A percentile compares a stretch with the other conserved stretches of the same genome.
Evolutionary conservation across 1,140 invertebrate genomes (phyloP).

Genomic region (Drosophila pseudoobscura): DNA sequence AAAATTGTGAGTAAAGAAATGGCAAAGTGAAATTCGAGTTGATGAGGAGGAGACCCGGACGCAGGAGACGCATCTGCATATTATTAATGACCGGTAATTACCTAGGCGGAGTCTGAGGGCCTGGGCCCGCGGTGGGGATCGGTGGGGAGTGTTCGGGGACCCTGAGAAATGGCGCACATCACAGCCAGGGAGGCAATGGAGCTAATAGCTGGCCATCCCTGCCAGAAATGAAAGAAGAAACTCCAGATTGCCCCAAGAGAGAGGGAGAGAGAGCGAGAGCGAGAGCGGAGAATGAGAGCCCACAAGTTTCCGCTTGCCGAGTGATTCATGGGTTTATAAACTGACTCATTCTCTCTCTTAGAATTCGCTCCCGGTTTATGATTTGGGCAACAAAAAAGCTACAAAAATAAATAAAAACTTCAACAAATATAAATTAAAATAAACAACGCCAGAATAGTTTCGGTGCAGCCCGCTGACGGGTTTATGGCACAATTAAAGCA

Average conservation of each 20-base stretch:
- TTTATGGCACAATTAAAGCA: constrained; percentile 76
- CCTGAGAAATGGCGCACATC: constrained; percentile 58
- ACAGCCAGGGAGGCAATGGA: constrained; percentile 45
- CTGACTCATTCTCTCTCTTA: constrained; percentile 7
- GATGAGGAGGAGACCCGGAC: constrained; percentile 1
- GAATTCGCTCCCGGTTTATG: constrained; percentile 31
- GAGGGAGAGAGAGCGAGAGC: constrained; percentile 1
- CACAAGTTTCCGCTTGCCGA: constrained; percentile 52
- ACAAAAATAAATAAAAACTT: constrained; percentile 73
- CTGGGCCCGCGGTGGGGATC: background rate
- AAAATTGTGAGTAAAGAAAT: constrained; percentile 50
- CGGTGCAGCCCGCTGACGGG: constrained; percentile 55
- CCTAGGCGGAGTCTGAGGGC: constrained; percentile 43
- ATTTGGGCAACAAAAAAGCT: constrained; percentile 32
- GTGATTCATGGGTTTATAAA: constrained; percentile 77
- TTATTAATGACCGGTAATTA: constrained; percentile 81
- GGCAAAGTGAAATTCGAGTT: constrained; percentile 57
- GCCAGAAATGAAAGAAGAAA: constrained; percentile 17
- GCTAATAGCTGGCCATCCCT: constrained; percentile 58
- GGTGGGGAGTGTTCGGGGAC: background rate
- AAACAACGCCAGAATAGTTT: constrained; percentile 72
- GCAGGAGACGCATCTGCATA: constrained; percentile 69
- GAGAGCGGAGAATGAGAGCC: background rate
- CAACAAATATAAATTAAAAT: constrained; percentile 79
- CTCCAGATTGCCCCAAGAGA: constrained; percentile 16